Conservation (phyloP, 2,797 vertebrate genomes). For the Leptatherina wallacei region DNA sequence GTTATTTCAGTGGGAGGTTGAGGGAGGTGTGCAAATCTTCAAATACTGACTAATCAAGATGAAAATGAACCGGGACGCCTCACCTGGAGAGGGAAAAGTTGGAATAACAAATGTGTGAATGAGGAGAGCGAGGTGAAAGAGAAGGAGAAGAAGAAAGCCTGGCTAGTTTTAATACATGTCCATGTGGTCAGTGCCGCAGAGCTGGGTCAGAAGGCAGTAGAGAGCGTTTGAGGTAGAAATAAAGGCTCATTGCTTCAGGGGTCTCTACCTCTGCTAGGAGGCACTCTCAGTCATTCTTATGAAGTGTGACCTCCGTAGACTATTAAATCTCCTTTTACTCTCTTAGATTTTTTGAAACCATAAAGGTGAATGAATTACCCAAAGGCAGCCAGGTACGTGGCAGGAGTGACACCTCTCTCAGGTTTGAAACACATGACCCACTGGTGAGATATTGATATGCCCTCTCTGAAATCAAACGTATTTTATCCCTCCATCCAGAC, state of each 20-base stretch:
- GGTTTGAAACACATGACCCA: constrained; percentile 61
- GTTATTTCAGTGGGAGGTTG: constrained; percentile 64
- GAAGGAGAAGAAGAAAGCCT: constrained; percentile 11
- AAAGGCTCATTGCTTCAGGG: constrained; percentile 73
- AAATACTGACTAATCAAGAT: constrained; percentile 56
- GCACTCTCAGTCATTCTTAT: constrained; percentile 75
- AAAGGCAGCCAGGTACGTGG: constrained; percentile 63
- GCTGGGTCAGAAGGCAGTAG: constrained; percentile 64
- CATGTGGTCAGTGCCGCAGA: constrained; percentile 49
- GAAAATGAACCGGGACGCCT: constrained; percentile 49
- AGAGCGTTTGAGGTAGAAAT: constrained; percentile 75
- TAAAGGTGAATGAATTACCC: constrained; percentile 73
- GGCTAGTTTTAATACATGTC: constrained; percentile 69
- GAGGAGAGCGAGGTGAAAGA: constrained; percentile 22
- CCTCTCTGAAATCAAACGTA: constrained; percentile 66
- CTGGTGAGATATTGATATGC: constrained; percentile 70
- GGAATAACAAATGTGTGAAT: constrained; percentile 51
- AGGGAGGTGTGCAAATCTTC: constrained; percentile 64
- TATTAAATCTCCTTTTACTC: constrained; percentile 76
- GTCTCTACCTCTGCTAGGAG: constrained; percentile 67
- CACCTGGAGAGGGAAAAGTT: constrained; percentile 56
- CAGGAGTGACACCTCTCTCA: constrained; percentile 63
- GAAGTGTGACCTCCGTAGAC: constrained; percentile 77
- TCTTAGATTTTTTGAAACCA: constrained; percentile 68
- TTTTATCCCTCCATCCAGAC: constrained; percentile 65